A percentile compares a stretch with the other conserved stretches of the same genome.
These are phyloP conservation scores for Mugil cephalus DNA, from an alignment of 2,113 vertebrate genomes.

Conservation along the genomic window DNA sequence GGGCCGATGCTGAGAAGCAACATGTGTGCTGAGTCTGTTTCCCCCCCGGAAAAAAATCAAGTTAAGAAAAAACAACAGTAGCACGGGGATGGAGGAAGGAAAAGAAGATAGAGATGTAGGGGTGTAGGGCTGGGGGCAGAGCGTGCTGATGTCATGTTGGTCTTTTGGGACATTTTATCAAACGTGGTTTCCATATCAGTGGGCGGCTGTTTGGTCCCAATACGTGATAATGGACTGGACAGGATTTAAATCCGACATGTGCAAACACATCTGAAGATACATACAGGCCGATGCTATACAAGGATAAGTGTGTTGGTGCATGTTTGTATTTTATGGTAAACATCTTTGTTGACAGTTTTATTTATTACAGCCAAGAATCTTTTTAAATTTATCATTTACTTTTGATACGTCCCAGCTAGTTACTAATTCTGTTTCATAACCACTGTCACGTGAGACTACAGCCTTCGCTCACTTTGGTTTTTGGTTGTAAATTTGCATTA, in stretches of 20 bases:
- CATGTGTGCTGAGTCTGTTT: constrained; percentile 34
- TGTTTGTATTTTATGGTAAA: too few species aligned
- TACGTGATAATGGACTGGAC: constrained; percentile 31
- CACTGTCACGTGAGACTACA: too few species aligned
- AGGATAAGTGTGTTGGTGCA: too few species aligned
- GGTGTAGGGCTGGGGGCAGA: not conserved
- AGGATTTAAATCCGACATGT: constrained; percentile 18
- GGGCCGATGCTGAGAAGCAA: constrained; percentile 12
- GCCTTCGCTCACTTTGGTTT: too few species aligned
- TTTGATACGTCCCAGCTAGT: too few species aligned
- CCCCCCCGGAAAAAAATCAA: not conserved
- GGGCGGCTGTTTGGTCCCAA: constrained; percentile 36
- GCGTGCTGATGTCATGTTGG: constrained; percentile 61
- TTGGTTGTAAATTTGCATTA: too few species aligned
- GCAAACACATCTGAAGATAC: constrained; percentile 35
- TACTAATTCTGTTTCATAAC: too few species aligned
- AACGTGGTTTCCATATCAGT: constrained; percentile 70
- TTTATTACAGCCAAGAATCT: too few species aligned
- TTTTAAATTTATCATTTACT: too few species aligned
- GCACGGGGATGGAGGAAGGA: constrained; percentile 4
- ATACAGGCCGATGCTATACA: constrained; percentile 6
- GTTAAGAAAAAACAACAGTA: constrained; percentile 15
- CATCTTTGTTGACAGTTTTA: too few species aligned
- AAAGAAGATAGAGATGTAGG: not conserved
- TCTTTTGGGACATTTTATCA: constrained; percentile 60